A percentile compares a stretch with the other conserved stretches of the same genome.
Conservation (phyloP, 2,113 vertebrate genomes). For the Coturnix japonica region DNA sequence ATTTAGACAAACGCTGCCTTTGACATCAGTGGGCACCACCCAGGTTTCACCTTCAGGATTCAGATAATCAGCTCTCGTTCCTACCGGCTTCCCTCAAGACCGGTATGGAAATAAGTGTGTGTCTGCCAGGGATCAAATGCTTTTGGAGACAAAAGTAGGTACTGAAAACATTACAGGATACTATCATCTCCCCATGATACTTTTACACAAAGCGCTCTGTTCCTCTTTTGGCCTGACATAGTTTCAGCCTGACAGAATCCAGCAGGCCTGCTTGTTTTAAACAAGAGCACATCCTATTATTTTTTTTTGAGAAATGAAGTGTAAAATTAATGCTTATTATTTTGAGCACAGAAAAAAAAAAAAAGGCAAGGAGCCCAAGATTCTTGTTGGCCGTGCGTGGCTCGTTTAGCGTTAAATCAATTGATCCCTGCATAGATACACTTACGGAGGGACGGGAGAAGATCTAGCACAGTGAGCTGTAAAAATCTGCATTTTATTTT, state of each 20-base stretch:
- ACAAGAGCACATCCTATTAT: slow-evolving; percentile 86
- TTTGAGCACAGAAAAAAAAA: slow-evolving; percentile 48
- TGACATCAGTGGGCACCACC: slow-evolving; percentile 77
- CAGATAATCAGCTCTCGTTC: slow-evolving; percentile 82
- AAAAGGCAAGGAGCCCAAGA: slow-evolving; percentile 11
- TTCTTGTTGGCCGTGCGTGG: slow-evolving; percentile 32
- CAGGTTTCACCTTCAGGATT: slow-evolving; percentile 83
- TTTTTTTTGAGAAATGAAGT: slow-evolving; percentile 92
- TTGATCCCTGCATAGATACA: neutral
- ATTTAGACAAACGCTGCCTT: slow-evolving; percentile 76
- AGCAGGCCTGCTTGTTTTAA: slow-evolving; percentile 84
- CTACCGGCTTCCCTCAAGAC: slow-evolving; percentile 81
- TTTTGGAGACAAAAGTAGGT: slow-evolving; percentile 86
- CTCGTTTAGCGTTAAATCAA: slow-evolving; percentile 50
- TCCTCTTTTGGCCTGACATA: slow-evolving; percentile 86
- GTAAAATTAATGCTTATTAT: slow-evolving; percentile 89
- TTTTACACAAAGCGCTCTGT: slow-evolving; percentile 83
- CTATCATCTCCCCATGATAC: slow-evolving; percentile 83
- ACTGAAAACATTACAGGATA: slow-evolving; percentile 81
- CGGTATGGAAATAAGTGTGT: slow-evolving; percentile 84
- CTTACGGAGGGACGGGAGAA: slow-evolving; percentile 26
- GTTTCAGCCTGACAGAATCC: slow-evolving; percentile 85
- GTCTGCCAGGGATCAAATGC: slow-evolving; percentile 88
- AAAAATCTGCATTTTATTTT: slow-evolving; percentile 72
- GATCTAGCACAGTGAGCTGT: slow-evolving; percentile 27